Base-by-base conservation (phyloP, 2,888 invertebrate species). In the Panorpa germanica region DNA sequence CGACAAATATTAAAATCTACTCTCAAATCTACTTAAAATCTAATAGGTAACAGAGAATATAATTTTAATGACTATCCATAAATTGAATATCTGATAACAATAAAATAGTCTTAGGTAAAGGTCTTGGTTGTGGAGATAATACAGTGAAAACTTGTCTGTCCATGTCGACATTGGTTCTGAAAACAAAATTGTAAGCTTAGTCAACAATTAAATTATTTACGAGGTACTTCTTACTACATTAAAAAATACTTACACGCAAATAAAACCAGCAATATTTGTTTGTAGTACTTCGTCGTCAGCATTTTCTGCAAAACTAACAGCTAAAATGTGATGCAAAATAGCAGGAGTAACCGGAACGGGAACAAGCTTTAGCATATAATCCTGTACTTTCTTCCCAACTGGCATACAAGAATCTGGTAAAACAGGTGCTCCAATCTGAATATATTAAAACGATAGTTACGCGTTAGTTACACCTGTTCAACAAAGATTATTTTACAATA, bases 361-460 rank as follows among this genome's bases (percentile, higher is more conserved):
- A 17, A 93, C 86, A 30, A 93, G 59, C 58, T 88, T 88, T 0
- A 88, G 90, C 37, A 80, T 63, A 48, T 85, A 86, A 53, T 95
- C 93, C 47, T 82, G 22, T 9, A 61, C 64, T 45, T 83, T 85
- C 88, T 93, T 93, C 28, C 95, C 96, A 34, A 93, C 65, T 1
- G 96, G 96, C 70, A 96, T 74, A 51, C 93, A 91, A 3, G 93
- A 93, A 45, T 85, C 88, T 1, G 96, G 95, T 33, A 96, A 58
- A 0, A 80, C 70, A 1, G 88, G 86, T 1, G 91, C 90, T 8
- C 93, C 91, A 44, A 95, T 85, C 66, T 59, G 38, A 2, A 25
- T 19, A 6, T 20, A 8, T 20, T 9, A n/a, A 8, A 8, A 27
- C 2, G 18, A 11, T 3, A 26, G 18, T 3, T 12, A 3, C n/a